Base-by-base conservation (phyloP, 2,888 invertebrate genomes). In the Ichneumoninae sp. region DNA sequence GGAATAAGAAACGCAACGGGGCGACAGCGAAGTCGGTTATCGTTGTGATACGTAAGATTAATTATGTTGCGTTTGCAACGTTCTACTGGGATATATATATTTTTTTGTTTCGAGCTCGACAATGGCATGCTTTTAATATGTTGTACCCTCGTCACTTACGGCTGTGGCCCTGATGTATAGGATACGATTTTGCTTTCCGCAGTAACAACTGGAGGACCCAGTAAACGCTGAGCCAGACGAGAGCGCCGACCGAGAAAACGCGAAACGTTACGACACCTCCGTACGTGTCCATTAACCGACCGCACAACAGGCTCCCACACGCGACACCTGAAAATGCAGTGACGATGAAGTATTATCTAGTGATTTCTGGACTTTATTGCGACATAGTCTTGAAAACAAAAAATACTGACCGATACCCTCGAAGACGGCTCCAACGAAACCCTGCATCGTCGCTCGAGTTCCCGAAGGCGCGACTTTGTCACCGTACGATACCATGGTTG, bases 401-500 rank as follows among this genome's bases (percentile, higher is more conserved):
- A n/a, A 40, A 44, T 47, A 52, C 89, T 88, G 83, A 95, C 95
- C 98, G 16, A 98, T 94, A 19, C 98, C 98, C 94, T 98, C 98
- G 91, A 98, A 98, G 68, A 97, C 94, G 3, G 97, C 97, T 16
- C 98, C 97, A 44, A 98, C 96, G 60, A 98, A 94, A 76, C 98
- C 98, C 96, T 97, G 93, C 90, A 98, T 96, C 16, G 98, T 98
- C 0, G 97, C 97, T 93, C 97, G 97, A 0, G 97, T 97, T 10
- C 98, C 98, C 0, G 96, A 95, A 1, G 97, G 97, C 1, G 98
- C 96, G 0, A 97, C 96, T 84, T 97, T 96, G 91, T 96, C 97
- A 0, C 98, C 98, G 93, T 98, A 98, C 0, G 97, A 97, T 22
- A 97, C 96, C 97, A 98, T 97, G 10, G 97, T 96, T 0, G 98